These are phyloP conservation scores for Solenodon paradoxus DNA, from an alignment of 2,113 vertebrate species.

Conservation along the genomic window DNA sequence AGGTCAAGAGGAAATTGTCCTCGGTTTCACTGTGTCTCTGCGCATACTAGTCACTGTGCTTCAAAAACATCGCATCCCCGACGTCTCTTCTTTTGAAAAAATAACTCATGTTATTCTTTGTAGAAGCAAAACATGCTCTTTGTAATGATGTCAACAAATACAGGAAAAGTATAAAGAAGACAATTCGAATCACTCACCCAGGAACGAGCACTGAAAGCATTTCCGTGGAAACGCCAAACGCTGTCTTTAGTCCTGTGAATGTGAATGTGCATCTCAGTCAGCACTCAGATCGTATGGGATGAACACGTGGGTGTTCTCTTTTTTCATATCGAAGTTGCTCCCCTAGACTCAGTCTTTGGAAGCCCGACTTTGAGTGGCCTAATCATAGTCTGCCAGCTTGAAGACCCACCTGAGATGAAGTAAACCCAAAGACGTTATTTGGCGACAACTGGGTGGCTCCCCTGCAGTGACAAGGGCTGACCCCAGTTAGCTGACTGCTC, in stretches of 20 bases:
- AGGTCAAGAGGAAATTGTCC: background rate
- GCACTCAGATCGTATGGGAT: background rate
- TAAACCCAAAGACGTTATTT: background rate
- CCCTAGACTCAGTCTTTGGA: background rate
- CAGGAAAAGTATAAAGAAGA: slow-evolving; percentile 18
- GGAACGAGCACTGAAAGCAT: background rate
- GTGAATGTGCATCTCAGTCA: background rate
- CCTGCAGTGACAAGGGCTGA: background rate
- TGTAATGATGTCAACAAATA: background rate
- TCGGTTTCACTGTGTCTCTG: background rate
- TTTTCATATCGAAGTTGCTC: background rate
- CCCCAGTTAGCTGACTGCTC: background rate
- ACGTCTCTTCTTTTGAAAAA: slow-evolving; percentile 12
- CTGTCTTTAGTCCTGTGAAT: background rate
- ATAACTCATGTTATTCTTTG: slow-evolving; percentile 6
- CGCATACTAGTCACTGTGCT: background rate
- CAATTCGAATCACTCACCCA: background rate
- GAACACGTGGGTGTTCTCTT: background rate
- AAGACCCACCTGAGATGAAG: background rate
- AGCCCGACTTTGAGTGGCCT: background rate
- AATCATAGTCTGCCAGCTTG: background rate
- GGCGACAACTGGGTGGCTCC: background rate
- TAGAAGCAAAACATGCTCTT: background rate
- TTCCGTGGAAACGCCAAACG: background rate
- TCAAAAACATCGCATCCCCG: slow-evolving; percentile 11